These are phyloP conservation scores for Crematogaster levior DNA, from an alignment of 2,888 invertebrate species.

Conservation along the genomic window DNA sequence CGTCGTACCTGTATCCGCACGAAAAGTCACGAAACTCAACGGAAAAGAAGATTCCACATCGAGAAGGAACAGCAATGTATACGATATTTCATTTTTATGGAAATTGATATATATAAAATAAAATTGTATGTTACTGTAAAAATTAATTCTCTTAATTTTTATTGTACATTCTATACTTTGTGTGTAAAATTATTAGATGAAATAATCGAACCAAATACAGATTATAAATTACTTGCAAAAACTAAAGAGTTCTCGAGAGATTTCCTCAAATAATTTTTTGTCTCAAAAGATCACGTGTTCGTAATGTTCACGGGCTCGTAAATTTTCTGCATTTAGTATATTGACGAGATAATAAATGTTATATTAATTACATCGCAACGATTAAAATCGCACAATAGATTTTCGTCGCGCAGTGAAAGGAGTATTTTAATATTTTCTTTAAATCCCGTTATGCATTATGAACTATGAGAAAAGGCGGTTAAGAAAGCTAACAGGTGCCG, in stretches of 20 bases:
- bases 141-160: too few relatives aligned
- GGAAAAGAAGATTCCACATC: constrained; percentile 25
- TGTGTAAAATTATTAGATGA: too few relatives aligned
- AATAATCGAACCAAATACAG: too few relatives aligned
- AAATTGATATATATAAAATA: too few relatives aligned
- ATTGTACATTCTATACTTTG: too few relatives aligned
- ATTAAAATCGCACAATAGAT: neutral
- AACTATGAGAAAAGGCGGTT: constrained; percentile 1
- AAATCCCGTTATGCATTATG: constrained; percentile 12
- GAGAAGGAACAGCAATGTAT: neutral
- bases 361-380: neutral
- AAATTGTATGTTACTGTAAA: too few relatives aligned
- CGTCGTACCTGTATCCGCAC: constrained; percentile 68
- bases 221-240: too few relatives aligned
- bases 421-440: neutral
- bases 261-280: too few relatives aligned
- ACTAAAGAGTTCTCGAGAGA: too few relatives aligned
- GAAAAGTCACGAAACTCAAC: constrained; percentile 64
- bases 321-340: neutral
- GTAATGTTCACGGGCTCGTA: neutral
- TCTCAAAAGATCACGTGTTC: too few relatives aligned
- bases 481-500: constrained; percentile 25
- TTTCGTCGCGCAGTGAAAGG: neutral
- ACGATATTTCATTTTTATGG: neutral
- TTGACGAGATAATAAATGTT: neutral